Evolutionary conservation across 2,113 vertebrate genomes (phyloP).

Genomic region (Rallus limicola): DNA sequence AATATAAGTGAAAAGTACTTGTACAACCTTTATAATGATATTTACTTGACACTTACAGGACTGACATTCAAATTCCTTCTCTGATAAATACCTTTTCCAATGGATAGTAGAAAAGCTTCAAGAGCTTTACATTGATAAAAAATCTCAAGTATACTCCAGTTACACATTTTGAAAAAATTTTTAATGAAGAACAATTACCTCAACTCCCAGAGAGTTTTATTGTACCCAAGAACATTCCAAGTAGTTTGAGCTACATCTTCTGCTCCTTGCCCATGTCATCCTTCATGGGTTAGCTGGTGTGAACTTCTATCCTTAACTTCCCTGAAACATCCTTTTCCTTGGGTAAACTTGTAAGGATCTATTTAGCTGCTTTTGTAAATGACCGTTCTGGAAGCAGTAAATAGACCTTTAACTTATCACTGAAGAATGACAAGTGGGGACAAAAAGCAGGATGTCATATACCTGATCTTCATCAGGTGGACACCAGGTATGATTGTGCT

Average conservation of each 20-base stretch:
- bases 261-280: background rate
- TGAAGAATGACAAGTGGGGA: background rate
- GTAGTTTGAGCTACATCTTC: background rate
- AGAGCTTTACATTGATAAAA: background rate
- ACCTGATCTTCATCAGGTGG: background rate
- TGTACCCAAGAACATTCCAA: background rate
- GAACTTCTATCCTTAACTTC: background rate
- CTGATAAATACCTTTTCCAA: background rate
- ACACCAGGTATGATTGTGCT: background rate
- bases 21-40: background rate
- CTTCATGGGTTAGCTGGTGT: background rate
- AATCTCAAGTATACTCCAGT: background rate
- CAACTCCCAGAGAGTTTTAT: background rate
- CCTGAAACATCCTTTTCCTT: background rate
- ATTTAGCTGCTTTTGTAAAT: background rate
- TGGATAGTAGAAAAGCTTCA: background rate
- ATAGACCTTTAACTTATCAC: background rate
- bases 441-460: constrained; percentile 11
- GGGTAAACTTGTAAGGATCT: background rate
- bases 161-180: background rate
- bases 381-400: background rate
- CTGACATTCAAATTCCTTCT: background rate
- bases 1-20: background rate
- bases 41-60: background rate
- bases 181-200: background rate